Evolutionary conservation across 2,888 invertebrate genomes (phyloP).

Genomic region (Epinotia ramella): DNA sequence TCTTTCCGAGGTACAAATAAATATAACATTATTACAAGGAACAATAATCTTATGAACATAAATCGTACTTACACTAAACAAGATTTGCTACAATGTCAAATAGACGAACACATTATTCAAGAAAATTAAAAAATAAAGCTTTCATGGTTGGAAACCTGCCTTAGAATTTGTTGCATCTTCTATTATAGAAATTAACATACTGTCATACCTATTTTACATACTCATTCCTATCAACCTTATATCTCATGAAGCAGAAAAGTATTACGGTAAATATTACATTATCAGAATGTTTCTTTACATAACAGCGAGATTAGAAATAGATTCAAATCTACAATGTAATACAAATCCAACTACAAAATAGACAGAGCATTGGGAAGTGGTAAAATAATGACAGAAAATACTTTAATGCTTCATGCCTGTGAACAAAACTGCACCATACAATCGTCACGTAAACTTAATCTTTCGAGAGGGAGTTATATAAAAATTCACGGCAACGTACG

Average conservation of each 20-base stretch:
- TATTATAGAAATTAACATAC: conserved; percentile 72
- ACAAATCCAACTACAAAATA: conserved; percentile 60
- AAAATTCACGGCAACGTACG: conserved; percentile 76
- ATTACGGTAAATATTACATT: conserved; percentile 79
- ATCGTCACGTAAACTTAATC: conserved; percentile 68
- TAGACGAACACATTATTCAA: conserved; percentile 63
- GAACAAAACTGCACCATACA: conserved; percentile 72
- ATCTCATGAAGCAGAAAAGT: conserved; percentile 84
- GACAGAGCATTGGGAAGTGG: conserved; percentile 51
- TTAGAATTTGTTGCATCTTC: conserved; percentile 63
- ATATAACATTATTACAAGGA: conserved; percentile 45
- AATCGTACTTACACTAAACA: conserved; percentile 42
- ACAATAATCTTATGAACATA: conserved; percentile 44
- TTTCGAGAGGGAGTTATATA: conserved; percentile 60
- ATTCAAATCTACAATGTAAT: conserved; percentile 78
- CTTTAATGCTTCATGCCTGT: conserved; percentile 82
- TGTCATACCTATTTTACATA: conserved; percentile 77
- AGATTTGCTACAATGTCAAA: conserved; percentile 61
- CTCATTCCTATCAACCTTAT: conserved; percentile 77
- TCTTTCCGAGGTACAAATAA: conserved; percentile 45
- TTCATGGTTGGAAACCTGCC: conserved; percentile 71
- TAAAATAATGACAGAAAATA: conserved; percentile 63
- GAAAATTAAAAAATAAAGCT: conserved; percentile 55
- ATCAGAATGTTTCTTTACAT: conserved; percentile 66
- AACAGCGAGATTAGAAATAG: conserved; percentile 77